Base-by-base conservation (phyloP, 2,113 vertebrate genomes). In the Ia io region DNA sequence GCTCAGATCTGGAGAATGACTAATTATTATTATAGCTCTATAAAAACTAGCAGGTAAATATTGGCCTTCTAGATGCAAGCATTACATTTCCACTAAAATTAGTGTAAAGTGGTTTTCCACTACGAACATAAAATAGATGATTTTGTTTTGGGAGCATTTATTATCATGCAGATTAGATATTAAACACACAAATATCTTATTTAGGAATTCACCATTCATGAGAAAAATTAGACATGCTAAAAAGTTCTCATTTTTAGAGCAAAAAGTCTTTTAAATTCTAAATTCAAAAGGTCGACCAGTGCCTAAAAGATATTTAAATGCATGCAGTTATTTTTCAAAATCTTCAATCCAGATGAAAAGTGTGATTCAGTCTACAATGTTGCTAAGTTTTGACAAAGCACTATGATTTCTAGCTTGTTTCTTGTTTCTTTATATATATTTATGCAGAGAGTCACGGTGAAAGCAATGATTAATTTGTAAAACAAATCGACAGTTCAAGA, bases 391-490 rank as follows among this genome's bases (percentile, higher is more conserved):
- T 95, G 69, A 91, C 89, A 90, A 79, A 96, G 90, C 28, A 59
- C 40, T 32, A 32, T 84, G 78, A 84, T 94, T 93, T 83, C 67
- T 83, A 91, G 94, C 73, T 82, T 84, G 14, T 65, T 95, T 94
- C 71, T 94, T 51, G 14, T 84, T 51, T 78, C 10, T 35, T 67
- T 25, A 16, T 42, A 5, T 49, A 23, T 44, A 49, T n/a, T 53
- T 49, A 93, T 22, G 7, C 47, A 92, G 17, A 71, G 51, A 95
- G 30, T 85, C 23, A 8, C 25, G 44, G 23, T 79, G 82, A 89
- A 63, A 95, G 78, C 61, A 92, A 85, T 88, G 53, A 97, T 97
- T 97, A 96, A 97, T 93, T 96, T 96, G 67, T 90, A 90, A 97
- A 97, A 92, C 51, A 79, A 91, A 94, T 80, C 71, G 76, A 82